phyloP scores from a whole-genome alignment of 1,140 invertebrate species.

The Maconellicoccus hirsutus region DNA sequence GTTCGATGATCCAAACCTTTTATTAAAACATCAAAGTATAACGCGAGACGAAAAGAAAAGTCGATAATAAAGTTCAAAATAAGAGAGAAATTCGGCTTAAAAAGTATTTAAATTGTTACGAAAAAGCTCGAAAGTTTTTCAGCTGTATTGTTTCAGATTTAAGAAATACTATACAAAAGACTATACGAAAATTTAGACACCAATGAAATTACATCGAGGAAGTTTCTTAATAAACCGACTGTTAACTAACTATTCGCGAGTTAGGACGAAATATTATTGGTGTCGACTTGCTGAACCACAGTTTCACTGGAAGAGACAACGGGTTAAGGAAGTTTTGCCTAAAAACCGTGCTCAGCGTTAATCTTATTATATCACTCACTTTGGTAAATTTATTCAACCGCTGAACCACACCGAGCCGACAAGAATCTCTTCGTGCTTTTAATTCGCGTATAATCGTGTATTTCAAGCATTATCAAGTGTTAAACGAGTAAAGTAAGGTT shows the following conservation, averaged over 20 bases:
- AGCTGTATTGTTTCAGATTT: too few relatives aligned
- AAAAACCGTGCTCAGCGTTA: conserved; percentile 7
- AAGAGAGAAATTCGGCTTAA: too few relatives aligned
- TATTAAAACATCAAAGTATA: too few relatives aligned
- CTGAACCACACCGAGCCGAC: not conserved
- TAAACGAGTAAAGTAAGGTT: not conserved
- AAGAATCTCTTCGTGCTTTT: not conserved
- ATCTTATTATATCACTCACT: conserved; percentile 9
- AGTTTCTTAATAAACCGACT: conserved; percentile 9
- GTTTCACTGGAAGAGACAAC: not conserved
- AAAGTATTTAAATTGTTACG: too few relatives aligned
- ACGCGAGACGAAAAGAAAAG: too few relatives aligned
- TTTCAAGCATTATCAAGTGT: not conserved
- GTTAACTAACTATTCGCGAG: conserved; percentile 8
- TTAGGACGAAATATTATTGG: not conserved
- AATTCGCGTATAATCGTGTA: conserved; percentile 3
- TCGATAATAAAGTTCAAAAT: too few relatives aligned
- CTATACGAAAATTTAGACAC: not conserved
- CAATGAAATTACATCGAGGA: not conserved
- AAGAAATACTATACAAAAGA: too few relatives aligned
- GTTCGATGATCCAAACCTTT: too few relatives aligned
- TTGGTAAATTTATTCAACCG: conserved; percentile 9
- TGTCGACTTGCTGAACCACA: conserved; percentile 2
- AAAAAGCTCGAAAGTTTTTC: too few relatives aligned
- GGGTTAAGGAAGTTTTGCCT: not conserved